Base-by-base conservation (phyloP, 2,113 vertebrate species). In the Felis catus region DNA sequence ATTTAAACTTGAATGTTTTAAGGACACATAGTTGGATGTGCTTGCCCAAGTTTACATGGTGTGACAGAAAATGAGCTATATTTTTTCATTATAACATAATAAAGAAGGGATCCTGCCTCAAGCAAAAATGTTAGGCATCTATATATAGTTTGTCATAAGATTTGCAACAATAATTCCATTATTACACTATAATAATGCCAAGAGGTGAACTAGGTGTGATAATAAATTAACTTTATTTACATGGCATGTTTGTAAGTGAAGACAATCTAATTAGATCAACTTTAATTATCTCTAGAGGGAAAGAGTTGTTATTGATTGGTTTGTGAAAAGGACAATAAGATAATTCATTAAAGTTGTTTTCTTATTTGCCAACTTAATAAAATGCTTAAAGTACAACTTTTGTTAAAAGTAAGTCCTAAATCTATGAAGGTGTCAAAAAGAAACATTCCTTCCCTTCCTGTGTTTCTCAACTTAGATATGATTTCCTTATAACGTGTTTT, bases 181-280 rank as follows among this genome's bases (percentile, higher is more conserved):
- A 92, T 97, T 94, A 88, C 3, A 68, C n/a, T 41, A 74, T 81
- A 91, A 94, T 65, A 89, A 97, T 96, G 82, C 87, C 80, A 84
- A 95, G 13, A 95, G 79, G 80, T 92, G 48, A 94, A 84, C 9
- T 81, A 89, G 61, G n/a, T 96, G 39, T 81, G 16, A 97, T 91
- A 96, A 95, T 89, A 97, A 97, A 96, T 97, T 98, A 97, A 97
- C 91, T 97, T 97, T 95, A 97, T 96, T 97, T 97, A 94, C 45
- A 95, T 97, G 94, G 90, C 92, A 95, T 88, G 65, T 93, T 96
- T 97, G 66, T 97, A 95, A 97, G 93, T 89, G 92, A 96, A 96
- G 53, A 48, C 71, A 97, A 96, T 97, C 92, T 95, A 98, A 97
- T 97, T 95, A 97, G 66, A 97, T 97, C 92, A 96, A 81, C 88